Conservation (phyloP, 2,888 invertebrate species). For the Brenthis hecate region DNA sequence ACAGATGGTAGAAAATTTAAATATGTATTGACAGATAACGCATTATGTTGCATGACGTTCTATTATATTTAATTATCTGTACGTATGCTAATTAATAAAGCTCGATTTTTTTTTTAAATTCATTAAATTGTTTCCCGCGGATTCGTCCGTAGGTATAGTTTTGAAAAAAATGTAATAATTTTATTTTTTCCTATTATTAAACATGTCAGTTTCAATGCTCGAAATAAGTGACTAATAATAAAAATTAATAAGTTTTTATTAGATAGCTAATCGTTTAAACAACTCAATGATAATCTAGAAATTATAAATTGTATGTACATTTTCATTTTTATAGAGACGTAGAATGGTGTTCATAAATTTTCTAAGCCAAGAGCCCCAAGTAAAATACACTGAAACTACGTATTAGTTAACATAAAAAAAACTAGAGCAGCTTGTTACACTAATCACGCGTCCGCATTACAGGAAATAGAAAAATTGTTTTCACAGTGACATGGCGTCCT, state of each 20-base stretch:
- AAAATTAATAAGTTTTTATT: too few species aligned
- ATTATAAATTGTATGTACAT: not conserved
- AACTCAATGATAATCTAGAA: not conserved
- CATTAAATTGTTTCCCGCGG: too few species aligned
- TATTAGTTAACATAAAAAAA: slow-evolving; percentile 16
- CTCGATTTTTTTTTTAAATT: too few species aligned
- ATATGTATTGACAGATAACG: not conserved
- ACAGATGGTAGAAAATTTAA: slow-evolving; percentile 55
- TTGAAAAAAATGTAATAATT: too few species aligned
- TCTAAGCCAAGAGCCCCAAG: not conserved
- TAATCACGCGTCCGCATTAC: slow-evolving; percentile 16
- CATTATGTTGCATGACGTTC: too few species aligned
- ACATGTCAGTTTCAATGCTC: too few species aligned
- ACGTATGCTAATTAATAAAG: too few species aligned
- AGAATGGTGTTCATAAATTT: not conserved
- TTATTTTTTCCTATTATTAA: too few species aligned
- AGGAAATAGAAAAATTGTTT: slow-evolving; percentile 29
- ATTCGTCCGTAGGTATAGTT: too few species aligned
- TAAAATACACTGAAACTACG: not conserved
- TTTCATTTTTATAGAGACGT: not conserved
- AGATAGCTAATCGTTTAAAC: too few species aligned
- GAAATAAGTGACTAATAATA: too few species aligned
- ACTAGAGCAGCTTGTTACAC: slow-evolving; percentile 18
- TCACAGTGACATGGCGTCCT: slow-evolving; percentile 28
- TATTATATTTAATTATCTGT: too few species aligned